phyloP scores from a whole-genome alignment of 2,113 vertebrate genomes.

The Strix uralensis region DNA sequence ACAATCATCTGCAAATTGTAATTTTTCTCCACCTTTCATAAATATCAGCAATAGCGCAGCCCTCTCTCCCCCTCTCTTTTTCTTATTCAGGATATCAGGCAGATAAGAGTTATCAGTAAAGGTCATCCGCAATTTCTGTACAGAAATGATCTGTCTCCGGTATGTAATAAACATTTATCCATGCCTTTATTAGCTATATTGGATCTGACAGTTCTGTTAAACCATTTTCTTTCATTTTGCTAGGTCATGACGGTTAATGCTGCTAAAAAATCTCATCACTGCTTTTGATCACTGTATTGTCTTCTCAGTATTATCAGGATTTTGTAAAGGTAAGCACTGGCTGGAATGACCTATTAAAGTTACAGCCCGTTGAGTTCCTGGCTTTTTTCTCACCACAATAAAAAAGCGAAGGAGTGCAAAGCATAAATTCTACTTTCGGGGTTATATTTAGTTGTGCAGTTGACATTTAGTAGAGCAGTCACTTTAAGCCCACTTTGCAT shows the following conservation, averaged over 20 bases:
- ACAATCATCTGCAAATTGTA: constrained; percentile 67
- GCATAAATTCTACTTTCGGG: constrained; percentile 68
- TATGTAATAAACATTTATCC: constrained; percentile 99
- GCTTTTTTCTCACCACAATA: constrained; percentile 67
- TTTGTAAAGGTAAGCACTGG: constrained; percentile 81
- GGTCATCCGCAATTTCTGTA: constrained; percentile 99
- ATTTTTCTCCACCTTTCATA: constrained; percentile 70
- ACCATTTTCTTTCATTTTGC: constrained; percentile 92
- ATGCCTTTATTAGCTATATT: constrained; percentile 98
- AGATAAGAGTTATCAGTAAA: constrained; percentile 95
- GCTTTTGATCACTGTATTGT: constrained; percentile 83
- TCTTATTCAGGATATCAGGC: constrained; percentile 84
- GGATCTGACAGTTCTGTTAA: constrained; percentile 99
- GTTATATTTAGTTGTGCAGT: constrained; percentile 73
- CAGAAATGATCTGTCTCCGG: constrained; percentile 98
- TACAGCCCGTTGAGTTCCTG: constrained; percentile 71
- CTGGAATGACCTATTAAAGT: constrained; percentile 79
- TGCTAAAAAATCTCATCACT: constrained; percentile 90
- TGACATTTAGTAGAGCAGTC: constrained; percentile 58
- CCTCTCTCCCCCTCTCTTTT: constrained; percentile 53
- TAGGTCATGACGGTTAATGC: constrained; percentile 96
- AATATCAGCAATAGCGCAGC: constrained; percentile 58
- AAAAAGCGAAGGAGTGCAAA: constrained; percentile 68
- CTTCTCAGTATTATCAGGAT: constrained; percentile 72
- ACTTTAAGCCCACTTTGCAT: constrained; percentile 56